These are phyloP conservation scores for Oreochromis grahami DNA, from an alignment of 2,797 vertebrate species.

Conservation along the genomic window DNA sequence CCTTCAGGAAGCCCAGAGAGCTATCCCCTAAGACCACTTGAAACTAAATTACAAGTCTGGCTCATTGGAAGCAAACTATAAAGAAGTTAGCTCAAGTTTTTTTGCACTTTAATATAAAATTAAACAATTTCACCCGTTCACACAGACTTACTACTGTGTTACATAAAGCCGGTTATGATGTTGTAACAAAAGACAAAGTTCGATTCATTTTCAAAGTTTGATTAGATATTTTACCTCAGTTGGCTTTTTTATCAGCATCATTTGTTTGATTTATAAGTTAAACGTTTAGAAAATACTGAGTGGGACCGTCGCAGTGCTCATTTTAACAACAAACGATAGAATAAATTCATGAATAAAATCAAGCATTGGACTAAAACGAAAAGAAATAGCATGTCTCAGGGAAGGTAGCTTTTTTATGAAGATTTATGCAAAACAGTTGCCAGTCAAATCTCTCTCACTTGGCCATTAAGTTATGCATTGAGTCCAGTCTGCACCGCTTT, in stretches of 20 bases:
- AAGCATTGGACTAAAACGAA: neutral
- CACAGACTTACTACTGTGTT: neutral
- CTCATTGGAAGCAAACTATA: neutral
- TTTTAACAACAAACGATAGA: neutral
- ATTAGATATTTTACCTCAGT: neutral
- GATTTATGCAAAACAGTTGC: neutral
- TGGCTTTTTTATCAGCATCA: neutral
- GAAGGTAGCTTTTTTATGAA: neutral
- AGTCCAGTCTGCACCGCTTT: neutral
- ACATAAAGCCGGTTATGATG: neutral
- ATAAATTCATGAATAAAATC: neutral
- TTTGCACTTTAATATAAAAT: neutral
- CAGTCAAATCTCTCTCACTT: neutral
- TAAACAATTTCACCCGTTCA: neutral
- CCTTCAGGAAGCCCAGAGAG: neutral
- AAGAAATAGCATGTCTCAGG: neutral
- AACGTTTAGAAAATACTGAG: neutral
- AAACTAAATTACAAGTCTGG: neutral
- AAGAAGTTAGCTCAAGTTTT: neutral
- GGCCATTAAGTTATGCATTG: neutral
- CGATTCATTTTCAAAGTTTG: neutral
- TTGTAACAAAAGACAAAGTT: neutral
- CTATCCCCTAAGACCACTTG: neutral
- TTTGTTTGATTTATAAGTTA: neutral
- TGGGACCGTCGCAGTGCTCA: neutral